A percentile compares a stretch with the other conserved stretches of the same genome.
Evolutionary conservation across 1,140 invertebrate species (phyloP).

Genomic region (Listronotus oregonensis): DNA sequence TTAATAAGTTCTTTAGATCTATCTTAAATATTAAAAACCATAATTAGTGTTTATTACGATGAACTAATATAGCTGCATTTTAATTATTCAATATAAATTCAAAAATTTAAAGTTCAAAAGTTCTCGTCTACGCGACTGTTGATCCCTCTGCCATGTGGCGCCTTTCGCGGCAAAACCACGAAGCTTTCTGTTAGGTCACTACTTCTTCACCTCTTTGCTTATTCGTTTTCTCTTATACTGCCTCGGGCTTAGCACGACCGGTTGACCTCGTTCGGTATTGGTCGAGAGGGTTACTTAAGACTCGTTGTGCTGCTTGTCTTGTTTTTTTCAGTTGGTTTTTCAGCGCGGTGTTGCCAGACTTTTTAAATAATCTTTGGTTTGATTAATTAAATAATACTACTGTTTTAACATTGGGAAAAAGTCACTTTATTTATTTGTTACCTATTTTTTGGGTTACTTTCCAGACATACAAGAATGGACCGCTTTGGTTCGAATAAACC

Average conservation of each 20-base stretch:
- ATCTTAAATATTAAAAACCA: too few relatives aligned
- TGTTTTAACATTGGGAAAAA: too few relatives aligned
- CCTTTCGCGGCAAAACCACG: constrained; percentile 3
- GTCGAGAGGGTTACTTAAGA: constrained; percentile 39
- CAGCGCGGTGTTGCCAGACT: constrained; percentile 13
- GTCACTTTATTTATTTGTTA: too few relatives aligned
- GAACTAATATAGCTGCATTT: too few relatives aligned
- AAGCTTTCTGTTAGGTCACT: constrained; percentile 23
- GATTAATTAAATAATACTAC: too few relatives aligned
- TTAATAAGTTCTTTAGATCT: too few relatives aligned
- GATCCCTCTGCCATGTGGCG: constrained; percentile 10
- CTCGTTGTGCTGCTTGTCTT: constrained; percentile 17
- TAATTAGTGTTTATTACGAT: too few relatives aligned
- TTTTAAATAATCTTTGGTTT: background rate
- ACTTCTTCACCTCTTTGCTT: constrained; percentile 12
- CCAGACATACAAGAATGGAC: too few relatives aligned
- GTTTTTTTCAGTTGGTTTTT: constrained; percentile 20
- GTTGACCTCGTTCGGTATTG: constrained; percentile 49
- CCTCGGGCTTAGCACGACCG: constrained; percentile 35
- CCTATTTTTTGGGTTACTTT: too few relatives aligned
- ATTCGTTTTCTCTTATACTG: constrained; percentile 13
- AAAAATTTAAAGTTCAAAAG: constrained; percentile 2
- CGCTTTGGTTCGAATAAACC: too few relatives aligned
- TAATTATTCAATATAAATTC: too few relatives aligned
- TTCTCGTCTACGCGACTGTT: background rate